Conservation (phyloP, 1,140 invertebrate genomes). For the Temnothorax curvispinosus region DNA sequence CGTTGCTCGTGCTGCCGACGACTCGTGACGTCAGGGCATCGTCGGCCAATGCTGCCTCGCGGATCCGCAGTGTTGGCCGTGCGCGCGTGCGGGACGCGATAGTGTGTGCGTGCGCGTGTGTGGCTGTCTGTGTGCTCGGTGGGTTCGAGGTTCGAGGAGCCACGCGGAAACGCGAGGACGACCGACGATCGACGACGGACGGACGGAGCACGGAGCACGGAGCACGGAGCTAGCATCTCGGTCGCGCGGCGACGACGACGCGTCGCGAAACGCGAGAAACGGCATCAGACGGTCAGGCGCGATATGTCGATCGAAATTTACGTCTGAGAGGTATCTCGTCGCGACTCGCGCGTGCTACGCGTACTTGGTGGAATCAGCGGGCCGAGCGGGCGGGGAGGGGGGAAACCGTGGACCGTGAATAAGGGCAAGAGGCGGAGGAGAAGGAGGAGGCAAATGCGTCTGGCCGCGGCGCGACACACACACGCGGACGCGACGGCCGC, state of each 20-base stretch:
- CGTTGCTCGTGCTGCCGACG: constrained; percentile 5
- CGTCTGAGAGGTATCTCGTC: constrained; percentile 10
- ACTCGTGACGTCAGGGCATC: constrained; percentile 58
- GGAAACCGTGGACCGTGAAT: not conserved
- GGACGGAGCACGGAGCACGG: no score
- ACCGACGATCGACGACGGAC: not conserved
- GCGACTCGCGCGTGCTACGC: not conserved
- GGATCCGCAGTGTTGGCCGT: constrained; percentile 36
- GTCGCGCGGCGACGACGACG: constrained; percentile 45
- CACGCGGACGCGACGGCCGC: not conserved
- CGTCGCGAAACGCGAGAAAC: not conserved
- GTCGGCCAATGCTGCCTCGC: constrained; percentile 49
- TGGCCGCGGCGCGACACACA: constrained; percentile 25
- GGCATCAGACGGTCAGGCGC: not conserved
- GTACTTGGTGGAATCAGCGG: not conserved
- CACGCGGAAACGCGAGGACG: constrained; percentile 50
- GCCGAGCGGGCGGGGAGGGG: no score
- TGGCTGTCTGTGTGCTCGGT: constrained; percentile 34
- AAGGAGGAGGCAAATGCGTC: constrained; percentile 36
- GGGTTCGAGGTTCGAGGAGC: constrained; percentile 21
- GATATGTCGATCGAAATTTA: constrained; percentile 13
- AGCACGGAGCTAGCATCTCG: not conserved
- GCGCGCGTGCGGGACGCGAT: constrained; percentile 40
- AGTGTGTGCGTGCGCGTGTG: not conserved
- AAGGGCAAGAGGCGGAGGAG: not conserved